phyloP scores from a whole-genome alignment of 2,113 vertebrate species.

The Ptilorrhoa leucosticta region DNA sequence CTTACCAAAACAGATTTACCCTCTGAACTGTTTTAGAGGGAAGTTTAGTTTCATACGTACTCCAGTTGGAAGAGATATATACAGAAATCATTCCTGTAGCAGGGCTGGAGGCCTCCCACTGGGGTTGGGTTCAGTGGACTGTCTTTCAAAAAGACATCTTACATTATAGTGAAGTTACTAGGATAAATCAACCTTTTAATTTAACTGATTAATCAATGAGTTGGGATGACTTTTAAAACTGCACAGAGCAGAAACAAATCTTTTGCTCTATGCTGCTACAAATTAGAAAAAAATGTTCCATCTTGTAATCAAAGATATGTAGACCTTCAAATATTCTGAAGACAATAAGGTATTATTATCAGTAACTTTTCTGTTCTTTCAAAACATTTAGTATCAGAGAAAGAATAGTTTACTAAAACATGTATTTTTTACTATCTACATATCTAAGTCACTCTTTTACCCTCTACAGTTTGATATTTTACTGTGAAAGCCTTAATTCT shows the following conservation, averaged over 20 bases:
- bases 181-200: neutral
- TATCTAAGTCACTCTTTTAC: neutral
- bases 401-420: neutral
- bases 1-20: neutral
- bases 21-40: neutral
- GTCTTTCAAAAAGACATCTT: neutral
- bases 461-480: neutral
- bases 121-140: neutral
- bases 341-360: neutral
- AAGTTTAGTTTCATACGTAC: neutral
- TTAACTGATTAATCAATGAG: neutral
- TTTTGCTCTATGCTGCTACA: neutral
- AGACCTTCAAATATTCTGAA: neutral
- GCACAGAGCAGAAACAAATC: neutral
- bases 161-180: neutral
- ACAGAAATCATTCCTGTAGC: neutral
- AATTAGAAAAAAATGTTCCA: neutral
- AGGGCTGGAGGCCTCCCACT: neutral
- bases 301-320: neutral
- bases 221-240: neutral
- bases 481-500: neutral
- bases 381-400: neutral
- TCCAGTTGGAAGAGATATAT: neutral
- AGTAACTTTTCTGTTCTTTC: neutral
- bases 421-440: neutral